phyloP scores from a whole-genome alignment of 2,797 vertebrate species.

The Clarias laeviceps region DNA sequence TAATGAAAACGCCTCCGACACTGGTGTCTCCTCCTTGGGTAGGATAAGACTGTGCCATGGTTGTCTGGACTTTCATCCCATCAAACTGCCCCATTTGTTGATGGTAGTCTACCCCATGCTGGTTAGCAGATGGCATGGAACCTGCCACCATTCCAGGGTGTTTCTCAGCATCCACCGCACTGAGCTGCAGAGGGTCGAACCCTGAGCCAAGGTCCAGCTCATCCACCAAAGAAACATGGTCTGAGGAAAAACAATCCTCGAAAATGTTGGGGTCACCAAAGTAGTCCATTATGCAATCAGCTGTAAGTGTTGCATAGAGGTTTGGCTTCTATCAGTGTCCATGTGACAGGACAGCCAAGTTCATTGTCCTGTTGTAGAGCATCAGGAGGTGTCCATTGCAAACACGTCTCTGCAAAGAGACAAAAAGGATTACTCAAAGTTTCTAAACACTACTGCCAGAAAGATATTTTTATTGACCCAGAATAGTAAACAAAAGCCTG shows the following conservation, averaged over 20 bases:
- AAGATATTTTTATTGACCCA: neutral
- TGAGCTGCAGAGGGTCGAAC: slow-evolving; percentile 92
- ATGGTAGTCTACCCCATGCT: slow-evolving; percentile 85
- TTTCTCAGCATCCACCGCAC: slow-evolving; percentile 83
- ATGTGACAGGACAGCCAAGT: slow-evolving; percentile 65
- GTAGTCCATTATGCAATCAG: slow-evolving; percentile 93
- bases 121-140: slow-evolving; percentile 63
- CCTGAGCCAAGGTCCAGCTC: slow-evolving; percentile 92
- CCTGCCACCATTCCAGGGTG: slow-evolving; percentile 76
- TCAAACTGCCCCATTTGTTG: slow-evolving; percentile 86
- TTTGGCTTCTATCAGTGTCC: slow-evolving; percentile 36
- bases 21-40: slow-evolving; percentile 51
- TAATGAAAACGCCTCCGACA: slow-evolving; percentile 69
- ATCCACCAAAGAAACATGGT: slow-evolving; percentile 91
- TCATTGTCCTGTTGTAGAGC: slow-evolving; percentile 70
- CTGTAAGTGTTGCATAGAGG: slow-evolving; percentile 66
- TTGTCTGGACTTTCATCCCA: slow-evolving; percentile 83
- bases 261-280: slow-evolving; percentile 96
- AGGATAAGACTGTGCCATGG: slow-evolving; percentile 69
- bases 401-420: slow-evolving; percentile 67
- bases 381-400: slow-evolving; percentile 74
- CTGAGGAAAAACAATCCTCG: slow-evolving; percentile 87
- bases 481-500: neutral
- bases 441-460: neutral
- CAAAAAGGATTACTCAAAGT: slow-evolving; percentile 35